A percentile compares a stretch with the other conserved stretches of the same genome.
Conservation (phyloP, 2,113 vertebrate species). For the Psittacus erithacus region DNA sequence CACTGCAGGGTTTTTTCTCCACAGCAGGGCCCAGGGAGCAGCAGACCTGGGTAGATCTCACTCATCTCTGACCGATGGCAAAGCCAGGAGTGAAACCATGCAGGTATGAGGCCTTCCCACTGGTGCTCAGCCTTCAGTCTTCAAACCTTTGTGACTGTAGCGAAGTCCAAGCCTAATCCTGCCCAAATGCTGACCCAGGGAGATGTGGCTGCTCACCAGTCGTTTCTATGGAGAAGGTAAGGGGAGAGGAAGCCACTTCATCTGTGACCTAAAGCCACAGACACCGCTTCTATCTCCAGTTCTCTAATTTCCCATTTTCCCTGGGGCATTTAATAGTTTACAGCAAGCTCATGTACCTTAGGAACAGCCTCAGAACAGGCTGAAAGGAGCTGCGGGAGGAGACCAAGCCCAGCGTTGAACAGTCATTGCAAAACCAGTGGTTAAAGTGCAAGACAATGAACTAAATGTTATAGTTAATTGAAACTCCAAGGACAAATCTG, state of each 20-base stretch:
- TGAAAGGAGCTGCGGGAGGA: not conserved
- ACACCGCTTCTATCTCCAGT: not conserved
- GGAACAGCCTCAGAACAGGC: not conserved
- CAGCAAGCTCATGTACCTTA: not conserved
- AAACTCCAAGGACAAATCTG: not conserved
- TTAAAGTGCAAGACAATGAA: not conserved
- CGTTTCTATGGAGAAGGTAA: not conserved
- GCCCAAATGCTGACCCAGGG: accelerated
- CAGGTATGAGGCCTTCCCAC: accelerated
- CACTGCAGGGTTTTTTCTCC: accelerated
- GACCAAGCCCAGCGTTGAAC: accelerated
- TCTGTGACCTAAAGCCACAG: not conserved
- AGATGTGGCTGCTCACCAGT: too few relatives aligned
- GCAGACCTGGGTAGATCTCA: accelerated
- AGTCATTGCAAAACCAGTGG: not conserved
- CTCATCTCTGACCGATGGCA: accelerated
- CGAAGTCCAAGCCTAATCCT: accelerated
- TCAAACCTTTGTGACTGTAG: not conserved
- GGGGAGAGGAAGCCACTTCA: not conserved
- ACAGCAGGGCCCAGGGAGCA: not conserved
- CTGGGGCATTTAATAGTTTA: not conserved
- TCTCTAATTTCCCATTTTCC: not conserved
- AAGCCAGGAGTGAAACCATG: not conserved
- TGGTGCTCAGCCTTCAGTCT: not conserved
- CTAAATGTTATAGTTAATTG: not conserved